These are phyloP conservation scores for Caenorhabditis sp. DNA, from an alignment of 2,888 invertebrate species.

Conservation along the genomic window DNA sequence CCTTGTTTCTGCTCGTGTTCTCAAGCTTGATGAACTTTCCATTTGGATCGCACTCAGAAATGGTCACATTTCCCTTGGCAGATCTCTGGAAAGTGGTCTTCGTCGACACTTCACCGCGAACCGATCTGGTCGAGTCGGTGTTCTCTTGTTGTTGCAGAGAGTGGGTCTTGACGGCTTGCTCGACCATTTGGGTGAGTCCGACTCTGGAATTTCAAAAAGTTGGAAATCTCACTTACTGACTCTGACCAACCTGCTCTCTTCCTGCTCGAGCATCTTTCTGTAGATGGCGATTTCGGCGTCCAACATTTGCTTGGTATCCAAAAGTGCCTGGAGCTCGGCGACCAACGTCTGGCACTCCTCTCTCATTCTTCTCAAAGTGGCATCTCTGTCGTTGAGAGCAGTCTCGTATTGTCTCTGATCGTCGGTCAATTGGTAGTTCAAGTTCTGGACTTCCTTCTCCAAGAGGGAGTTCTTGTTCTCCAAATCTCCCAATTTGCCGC, in stretches of 20 bases:
- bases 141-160: conserved; percentile 83
- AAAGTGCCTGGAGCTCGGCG: conserved; percentile 83
- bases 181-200: conserved; percentile 81
- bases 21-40: conserved; percentile 85
- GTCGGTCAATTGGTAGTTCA: conserved; percentile 84
- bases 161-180: conserved; percentile 83
- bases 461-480: conserved; percentile 77
- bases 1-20: conserved; percentile 84
- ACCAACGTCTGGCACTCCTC: conserved; percentile 84
- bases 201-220: conserved; percentile 61
- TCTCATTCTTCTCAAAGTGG: conserved; percentile 83
- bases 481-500: conserved; percentile 74
- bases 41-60: conserved; percentile 85
- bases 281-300: conserved; percentile 86
- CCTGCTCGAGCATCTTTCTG: conserved; percentile 86
- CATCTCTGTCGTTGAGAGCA: conserved; percentile 84
- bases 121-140: conserved; percentile 82
- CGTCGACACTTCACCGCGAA: conserved; percentile 84
- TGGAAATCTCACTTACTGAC: background rate
- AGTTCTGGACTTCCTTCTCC: conserved; percentile 81
- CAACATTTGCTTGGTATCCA: conserved; percentile 85
- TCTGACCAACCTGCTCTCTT: conserved; percentile 85
- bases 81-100: conserved; percentile 86
- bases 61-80: conserved; percentile 84
- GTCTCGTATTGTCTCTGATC: conserved; percentile 84